These are phyloP conservation scores for Python bivittatus DNA, from an alignment of 2,113 vertebrate genomes.

Conservation along the genomic window DNA sequence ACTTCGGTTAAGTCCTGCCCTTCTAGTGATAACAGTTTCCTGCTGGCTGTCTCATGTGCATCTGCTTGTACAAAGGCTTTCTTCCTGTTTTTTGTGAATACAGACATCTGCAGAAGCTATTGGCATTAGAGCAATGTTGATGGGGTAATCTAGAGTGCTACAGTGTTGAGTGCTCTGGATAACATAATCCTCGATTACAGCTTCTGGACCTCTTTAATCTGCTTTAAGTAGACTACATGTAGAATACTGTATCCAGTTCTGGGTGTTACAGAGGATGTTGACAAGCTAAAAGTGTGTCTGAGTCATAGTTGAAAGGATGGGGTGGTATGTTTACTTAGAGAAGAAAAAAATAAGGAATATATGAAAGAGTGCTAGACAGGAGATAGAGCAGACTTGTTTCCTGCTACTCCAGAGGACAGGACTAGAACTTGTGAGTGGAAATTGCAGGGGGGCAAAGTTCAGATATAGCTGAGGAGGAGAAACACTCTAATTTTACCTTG, in stretches of 20 bases:
- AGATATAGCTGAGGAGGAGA: neutral
- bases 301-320: neutral
- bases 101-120: too few species aligned
- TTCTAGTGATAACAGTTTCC: too few species aligned
- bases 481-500: neutral
- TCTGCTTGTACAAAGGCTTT: too few species aligned
- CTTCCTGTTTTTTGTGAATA: too few species aligned
- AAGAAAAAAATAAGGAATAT: neutral
- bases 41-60: too few species aligned
- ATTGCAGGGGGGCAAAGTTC: neutral
- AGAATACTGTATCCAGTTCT: neutral
- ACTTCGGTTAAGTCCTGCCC: too few species aligned
- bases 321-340: neutral
- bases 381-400: neutral
- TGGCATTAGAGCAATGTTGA: too few species aligned
- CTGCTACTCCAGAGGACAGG: neutral
- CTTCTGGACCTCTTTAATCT: neutral
- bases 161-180: too few species aligned
- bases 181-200: too few species aligned
- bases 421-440: neutral
- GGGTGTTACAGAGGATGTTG: neutral
- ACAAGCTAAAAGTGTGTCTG: neutral
- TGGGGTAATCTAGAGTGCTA: too few species aligned
- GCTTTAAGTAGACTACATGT: neutral
- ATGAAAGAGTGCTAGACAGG: neutral